Base-by-base conservation (phyloP, 2,797 vertebrate species). In the Diglossa cyanea region DNA sequence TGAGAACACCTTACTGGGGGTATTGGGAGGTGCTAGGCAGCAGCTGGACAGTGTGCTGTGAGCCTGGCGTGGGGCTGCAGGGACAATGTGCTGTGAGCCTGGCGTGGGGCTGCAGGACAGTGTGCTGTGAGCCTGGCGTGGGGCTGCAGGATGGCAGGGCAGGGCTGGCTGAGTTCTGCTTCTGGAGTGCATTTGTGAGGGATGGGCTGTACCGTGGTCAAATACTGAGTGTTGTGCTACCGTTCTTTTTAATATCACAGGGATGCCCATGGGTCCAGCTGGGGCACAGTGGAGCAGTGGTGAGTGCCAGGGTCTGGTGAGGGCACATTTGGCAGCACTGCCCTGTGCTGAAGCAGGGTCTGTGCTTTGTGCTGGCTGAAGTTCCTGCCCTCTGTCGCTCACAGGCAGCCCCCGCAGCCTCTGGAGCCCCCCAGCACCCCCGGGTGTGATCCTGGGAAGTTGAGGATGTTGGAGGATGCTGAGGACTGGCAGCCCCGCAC, bases 241-340 rank as follows among this genome's bases (percentile, higher is more conserved):
- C 0, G 0, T 68, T 83, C 23, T 65, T 47, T 73, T 24, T 11
- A 17, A 88, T 31, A 28, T 35, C 55, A 47, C 79, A 84, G 90
- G 44, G 85, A 84, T 63, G 23, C 61, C 39, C 67, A 1, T 33
- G 99, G 94, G 99, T 99, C 97, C 99, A 98, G 94, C 98, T 99
- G 97, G 45, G 99, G 99, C 98, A 99, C 99, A 81, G 99, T 99
- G 67, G 73, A 81, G 31, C 96, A 98, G 98, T 98, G 99, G 99
- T 99, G 99, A 99, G 99, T 99, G 82, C 10, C 3, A 17, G 30
- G 33, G 7, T 86, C 62, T 79, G 44, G 25, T 12, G 16, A 35
- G 28, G 26, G n/a, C 13, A 4, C 26, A 6, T 44, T 61, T 53
- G 54, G 23, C 28, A 77, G 19, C 9, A 5, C 11, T 68, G 10